Evolutionary conservation across 2,888 invertebrate species (phyloP), one percentile per base, ranked within the genome.

Genomic region (Drosophila borborema): DNA sequence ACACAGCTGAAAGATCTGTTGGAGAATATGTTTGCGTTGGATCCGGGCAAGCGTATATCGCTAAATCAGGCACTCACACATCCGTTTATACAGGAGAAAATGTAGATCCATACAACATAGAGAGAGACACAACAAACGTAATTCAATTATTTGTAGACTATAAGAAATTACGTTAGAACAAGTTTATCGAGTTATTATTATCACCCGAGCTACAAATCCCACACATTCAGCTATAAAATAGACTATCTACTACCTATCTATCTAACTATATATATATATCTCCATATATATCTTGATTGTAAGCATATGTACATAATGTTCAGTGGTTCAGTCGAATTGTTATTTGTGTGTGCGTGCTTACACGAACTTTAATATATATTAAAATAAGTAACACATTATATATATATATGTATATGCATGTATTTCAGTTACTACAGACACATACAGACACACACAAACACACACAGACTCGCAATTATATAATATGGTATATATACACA

Each of bases 41-140:
- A 99, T 94, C 97, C 99, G 0, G 95, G 96, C 41, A 99, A 99
- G 93, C 95, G 99, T 65, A 96, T 98, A 82, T 97, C 98, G n/a
- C 96, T 99, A 78, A 98, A 98, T 93, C 98, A 98, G 91, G 98
- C 98, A 45, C 94, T 99, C 61, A 96, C 97, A 28, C 99, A 99
- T 94, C 96, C 98, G 0, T 99, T 99, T 93, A 98, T 99, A 91
- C 97, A 97, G 94, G 99, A 99, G 92, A 98, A 97, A 94, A 97
- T 97, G 92, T 96, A 93, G 84, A 72, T 58, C 23, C 70, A 41
- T 53, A 16, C 64, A 20, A 53, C 53, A 45, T 48, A 66, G 45
- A 38, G 49, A 64, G 31, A 43, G 28, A 28, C 41, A 46, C 61
- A 64, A 77, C 72, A 77, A 81, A 86, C 74, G 89, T 90, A 89